phyloP scores from a whole-genome alignment of 2,888 invertebrate species.

The Neoitamus cyanurus region DNA sequence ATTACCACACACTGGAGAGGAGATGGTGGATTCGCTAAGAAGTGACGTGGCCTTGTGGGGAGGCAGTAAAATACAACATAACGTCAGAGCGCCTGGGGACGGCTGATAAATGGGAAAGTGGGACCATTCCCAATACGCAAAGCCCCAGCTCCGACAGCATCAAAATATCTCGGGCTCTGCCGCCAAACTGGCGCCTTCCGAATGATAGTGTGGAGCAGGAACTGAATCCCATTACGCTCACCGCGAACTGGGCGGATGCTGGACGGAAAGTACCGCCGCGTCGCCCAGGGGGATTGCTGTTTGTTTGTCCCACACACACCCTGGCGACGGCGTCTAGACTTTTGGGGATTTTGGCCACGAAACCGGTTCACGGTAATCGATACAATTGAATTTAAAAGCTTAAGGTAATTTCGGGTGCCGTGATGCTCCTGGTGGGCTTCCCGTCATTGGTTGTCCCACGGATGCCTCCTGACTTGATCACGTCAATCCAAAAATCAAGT shows the following conservation, averaged over 20 bases:
- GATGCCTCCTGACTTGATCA: background rate
- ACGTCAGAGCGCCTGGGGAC: background rate
- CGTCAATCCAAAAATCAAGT: background rate
- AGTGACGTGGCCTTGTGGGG: background rate
- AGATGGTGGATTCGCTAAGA: background rate
- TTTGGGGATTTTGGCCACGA: background rate
- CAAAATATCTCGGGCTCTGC: background rate
- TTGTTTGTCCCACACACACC: background rate
- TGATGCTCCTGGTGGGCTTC: background rate
- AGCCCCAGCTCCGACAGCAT: background rate
- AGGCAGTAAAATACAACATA: background rate
- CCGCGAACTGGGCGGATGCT: background rate
- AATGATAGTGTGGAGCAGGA: background rate
- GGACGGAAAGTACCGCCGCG: background rate
- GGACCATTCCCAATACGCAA: background rate
- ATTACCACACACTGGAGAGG: background rate
- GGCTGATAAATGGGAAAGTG: background rate
- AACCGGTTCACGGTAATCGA: background rate
- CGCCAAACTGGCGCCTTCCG: background rate
- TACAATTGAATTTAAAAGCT: constrained; percentile 1
- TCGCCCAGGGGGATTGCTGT: background rate
- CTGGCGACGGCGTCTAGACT: background rate
- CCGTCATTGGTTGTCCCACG: background rate
- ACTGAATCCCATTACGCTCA: background rate
- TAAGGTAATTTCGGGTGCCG: background rate